Evolutionary conservation across 2,888 invertebrate genomes (phyloP).

Genomic region (Atrina japonica): DNA sequence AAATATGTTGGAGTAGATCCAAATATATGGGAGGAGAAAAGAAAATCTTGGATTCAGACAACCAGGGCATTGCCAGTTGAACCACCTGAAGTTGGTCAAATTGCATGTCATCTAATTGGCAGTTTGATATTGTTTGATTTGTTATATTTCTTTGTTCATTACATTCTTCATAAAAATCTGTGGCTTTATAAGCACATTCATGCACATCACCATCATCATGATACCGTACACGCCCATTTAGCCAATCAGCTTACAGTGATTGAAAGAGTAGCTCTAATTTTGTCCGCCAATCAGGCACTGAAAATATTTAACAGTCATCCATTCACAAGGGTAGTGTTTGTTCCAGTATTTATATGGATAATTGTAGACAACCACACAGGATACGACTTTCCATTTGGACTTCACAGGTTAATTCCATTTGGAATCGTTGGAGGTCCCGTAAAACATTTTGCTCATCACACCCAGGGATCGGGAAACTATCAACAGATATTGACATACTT

Average conservation of each 20-base stretch:
- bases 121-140: constrained; percentile 69
- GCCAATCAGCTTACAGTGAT: constrained; percentile 71
- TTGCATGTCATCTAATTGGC: constrained; percentile 59
- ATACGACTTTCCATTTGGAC: constrained; percentile 74
- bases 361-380: constrained; percentile 74
- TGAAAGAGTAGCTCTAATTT: constrained; percentile 66
- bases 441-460: constrained; percentile 71
- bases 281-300: constrained; percentile 72
- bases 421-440: constrained; percentile 66
- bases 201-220: constrained; percentile 72
- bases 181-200: constrained; percentile 71
- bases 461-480: constrained; percentile 64
- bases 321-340: constrained; percentile 68
- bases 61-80: constrained; percentile 65
- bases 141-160: constrained; percentile 69
- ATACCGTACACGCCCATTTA: constrained; percentile 66
- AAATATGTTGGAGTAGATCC: constrained; percentile 67
- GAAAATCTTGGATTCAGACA: constrained; percentile 61
- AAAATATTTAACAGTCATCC: constrained; percentile 70
- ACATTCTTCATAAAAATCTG: constrained; percentile 63
- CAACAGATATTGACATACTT: constrained; percentile 75
- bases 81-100: constrained; percentile 58
- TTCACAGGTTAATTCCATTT: constrained; percentile 69
- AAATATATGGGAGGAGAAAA: constrained; percentile 53
- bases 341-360: constrained; percentile 68